Conservation (phyloP, 2,113 vertebrate genomes). For the Acanthisitta chloris region DNA sequence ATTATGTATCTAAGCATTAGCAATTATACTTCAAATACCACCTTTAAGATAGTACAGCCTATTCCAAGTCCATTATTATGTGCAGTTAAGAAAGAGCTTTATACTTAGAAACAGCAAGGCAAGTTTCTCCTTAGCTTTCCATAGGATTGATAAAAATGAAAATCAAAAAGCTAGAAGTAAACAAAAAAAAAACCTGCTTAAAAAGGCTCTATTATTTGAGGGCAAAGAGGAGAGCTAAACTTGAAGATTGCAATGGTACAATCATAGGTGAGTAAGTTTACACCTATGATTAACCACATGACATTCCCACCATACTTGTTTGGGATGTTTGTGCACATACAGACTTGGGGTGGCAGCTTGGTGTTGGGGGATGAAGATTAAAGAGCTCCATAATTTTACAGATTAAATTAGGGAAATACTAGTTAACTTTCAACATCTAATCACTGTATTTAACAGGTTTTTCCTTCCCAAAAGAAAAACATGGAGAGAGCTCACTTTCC, state of each 20-base stretch:
- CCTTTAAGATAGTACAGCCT: background rate
- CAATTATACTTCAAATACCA: slow-evolving; percentile 37
- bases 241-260: background rate
- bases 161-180: background rate
- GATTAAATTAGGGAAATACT: background rate
- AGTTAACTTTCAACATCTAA: background rate
- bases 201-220: background rate
- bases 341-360: background rate
- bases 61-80: background rate
- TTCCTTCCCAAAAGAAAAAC: background rate
- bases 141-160: background rate
- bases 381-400: background rate
- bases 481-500: background rate
- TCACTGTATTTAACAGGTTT: background rate
- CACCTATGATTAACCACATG: background rate
- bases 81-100: background rate
- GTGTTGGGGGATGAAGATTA: background rate
- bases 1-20: slow-evolving; percentile 13
- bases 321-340: background rate
- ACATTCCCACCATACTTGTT: background rate
- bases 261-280: background rate
- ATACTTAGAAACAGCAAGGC: background rate
- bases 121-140: background rate
- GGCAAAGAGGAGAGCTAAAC: background rate
- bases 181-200: background rate